Percentiles rank a stretch among this genome's conserved stretches.
These are phyloP conservation scores for Drosophila novamexicana DNA, from an alignment of 1,140 invertebrate genomes.

Conservation along the genomic window DNA sequence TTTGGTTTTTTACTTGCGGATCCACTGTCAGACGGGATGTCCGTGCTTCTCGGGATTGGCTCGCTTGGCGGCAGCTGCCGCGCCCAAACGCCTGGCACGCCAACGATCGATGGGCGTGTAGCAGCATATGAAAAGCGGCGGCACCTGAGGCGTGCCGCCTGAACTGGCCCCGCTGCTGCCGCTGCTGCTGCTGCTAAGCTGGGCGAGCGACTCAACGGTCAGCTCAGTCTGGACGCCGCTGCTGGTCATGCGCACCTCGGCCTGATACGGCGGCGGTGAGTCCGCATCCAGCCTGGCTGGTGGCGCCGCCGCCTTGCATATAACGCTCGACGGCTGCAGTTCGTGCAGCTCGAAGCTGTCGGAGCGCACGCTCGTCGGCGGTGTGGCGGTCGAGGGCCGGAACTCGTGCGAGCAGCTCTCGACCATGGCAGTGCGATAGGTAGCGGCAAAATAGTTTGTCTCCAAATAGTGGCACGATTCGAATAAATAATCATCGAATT, in stretches of 20 bases:
- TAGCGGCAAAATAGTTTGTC: constrained; percentile 83
- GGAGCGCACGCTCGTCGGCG: constrained; percentile 65
- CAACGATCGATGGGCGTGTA: constrained; percentile 82
- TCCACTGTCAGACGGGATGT: constrained; percentile 70
- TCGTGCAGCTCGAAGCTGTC: constrained; percentile 80
- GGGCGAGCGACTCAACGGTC: constrained; percentile 69
- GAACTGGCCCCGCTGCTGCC: constrained; percentile 38
- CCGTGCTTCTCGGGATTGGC: constrained; percentile 28
- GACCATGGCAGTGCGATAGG: constrained; percentile 84
- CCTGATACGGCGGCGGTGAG: constrained; percentile 19
- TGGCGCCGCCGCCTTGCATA: constrained; percentile 72
- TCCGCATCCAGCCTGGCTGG: constrained; percentile 36
- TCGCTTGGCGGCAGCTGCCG: constrained; percentile 31
- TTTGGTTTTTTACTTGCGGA: background rate
- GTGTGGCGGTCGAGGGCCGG: constrained; percentile 76
- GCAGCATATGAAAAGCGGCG: constrained; percentile 81
- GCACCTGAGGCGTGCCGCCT: constrained; percentile 38
- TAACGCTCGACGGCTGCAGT: constrained; percentile 70
- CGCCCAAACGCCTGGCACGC: constrained; percentile 68
- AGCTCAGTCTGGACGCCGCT: constrained; percentile 80
- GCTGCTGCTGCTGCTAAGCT: constrained; percentile 55
- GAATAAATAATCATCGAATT: constrained; percentile 83
- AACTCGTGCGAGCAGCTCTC: constrained; percentile 82
- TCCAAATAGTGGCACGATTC: constrained; percentile 83
- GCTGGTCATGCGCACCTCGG: constrained; percentile 72